phyloP scores from a whole-genome alignment of 2,113 vertebrate species.

The Cynoglossus semilaevis region DNA sequence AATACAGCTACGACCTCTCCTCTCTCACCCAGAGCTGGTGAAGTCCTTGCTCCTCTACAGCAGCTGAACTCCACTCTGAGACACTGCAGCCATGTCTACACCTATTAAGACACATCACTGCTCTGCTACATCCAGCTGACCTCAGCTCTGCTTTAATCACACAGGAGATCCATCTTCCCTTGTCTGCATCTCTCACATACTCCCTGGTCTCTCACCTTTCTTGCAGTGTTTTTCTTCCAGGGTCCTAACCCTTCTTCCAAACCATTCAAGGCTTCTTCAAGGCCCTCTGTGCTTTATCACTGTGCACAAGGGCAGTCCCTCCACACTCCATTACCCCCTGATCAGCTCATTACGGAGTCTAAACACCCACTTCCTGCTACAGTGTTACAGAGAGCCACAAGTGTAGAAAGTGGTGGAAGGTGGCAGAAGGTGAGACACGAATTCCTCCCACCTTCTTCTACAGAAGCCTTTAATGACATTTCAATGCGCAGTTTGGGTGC shows the following conservation, averaged over 20 bases:
- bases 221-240: too few relatives aligned
- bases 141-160: constrained; percentile 33
- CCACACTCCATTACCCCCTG: constrained; percentile 60
- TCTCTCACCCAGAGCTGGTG: constrained; percentile 51
- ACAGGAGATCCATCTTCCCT: constrained; percentile 41
- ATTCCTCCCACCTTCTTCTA: constrained; percentile 15
- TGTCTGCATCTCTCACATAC: constrained; percentile 9
- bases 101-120: constrained; percentile 50
- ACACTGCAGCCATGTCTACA: constrained; percentile 45
- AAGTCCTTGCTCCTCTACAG: constrained; percentile 41
- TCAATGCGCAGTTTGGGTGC: constrained; percentile 3
- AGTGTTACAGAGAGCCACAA: constrained; percentile 19
- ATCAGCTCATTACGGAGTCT: constrained; percentile 65
- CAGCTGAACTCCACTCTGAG: constrained; percentile 46
- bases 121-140: constrained; percentile 44
- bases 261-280: constrained; percentile 17
- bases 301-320: constrained; percentile 57
- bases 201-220: constrained; percentile 30
- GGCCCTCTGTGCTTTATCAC: constrained; percentile 44
- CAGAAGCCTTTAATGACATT: constrained; percentile 26
- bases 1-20: too few relatives aligned
- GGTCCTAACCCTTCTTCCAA: constrained; percentile 2
- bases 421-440: background rate
- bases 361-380: constrained; percentile 70
- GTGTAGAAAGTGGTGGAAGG: constrained; percentile 2